Evolutionary conservation across 2,797 vertebrate species (phyloP).

Genomic region (Artibeus jamaicensis): DNA sequence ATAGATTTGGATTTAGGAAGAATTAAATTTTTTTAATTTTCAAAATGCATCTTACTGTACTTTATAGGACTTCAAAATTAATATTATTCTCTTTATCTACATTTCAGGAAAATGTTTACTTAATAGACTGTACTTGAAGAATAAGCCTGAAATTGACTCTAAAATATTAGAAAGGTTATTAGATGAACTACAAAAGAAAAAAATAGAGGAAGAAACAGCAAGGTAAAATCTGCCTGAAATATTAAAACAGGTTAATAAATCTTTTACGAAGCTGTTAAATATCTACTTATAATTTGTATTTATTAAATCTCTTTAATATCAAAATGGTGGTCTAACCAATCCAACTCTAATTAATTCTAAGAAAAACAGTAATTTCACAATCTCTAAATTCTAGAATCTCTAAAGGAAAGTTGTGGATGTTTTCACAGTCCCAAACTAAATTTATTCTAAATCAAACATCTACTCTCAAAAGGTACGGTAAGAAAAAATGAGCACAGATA

Average conservation of each 20-base stretch:
- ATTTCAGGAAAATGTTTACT: conserved; percentile 85
- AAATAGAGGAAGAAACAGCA: conserved; percentile 72
- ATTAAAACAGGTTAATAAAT: neutral
- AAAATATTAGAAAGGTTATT: conserved; percentile 81
- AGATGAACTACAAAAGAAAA: conserved; percentile 76
- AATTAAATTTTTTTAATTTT: conserved; percentile 30
- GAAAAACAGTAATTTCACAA: neutral
- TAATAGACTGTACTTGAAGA: conserved; percentile 86
- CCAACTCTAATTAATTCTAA: neutral
- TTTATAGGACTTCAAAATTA: conserved; percentile 49
- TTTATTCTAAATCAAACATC: neutral
- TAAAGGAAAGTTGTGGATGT: neutral
- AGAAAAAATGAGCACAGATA: neutral
- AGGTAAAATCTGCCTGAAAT: conserved; percentile 80
- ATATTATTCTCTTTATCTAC: conserved; percentile 61
- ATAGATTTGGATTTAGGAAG: neutral
- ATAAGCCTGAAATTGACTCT: conserved; percentile 85
- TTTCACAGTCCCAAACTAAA: neutral
- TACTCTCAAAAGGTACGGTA: neutral
- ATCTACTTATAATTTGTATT: neutral
- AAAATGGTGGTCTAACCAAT: neutral
- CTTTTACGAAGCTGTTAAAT: neutral
- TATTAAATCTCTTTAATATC: neutral
- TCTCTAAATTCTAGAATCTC: neutral
- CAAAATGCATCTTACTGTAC: neutral